phyloP scores from a whole-genome alignment of 1,140 invertebrate species.

The Bombus balteatus region DNA sequence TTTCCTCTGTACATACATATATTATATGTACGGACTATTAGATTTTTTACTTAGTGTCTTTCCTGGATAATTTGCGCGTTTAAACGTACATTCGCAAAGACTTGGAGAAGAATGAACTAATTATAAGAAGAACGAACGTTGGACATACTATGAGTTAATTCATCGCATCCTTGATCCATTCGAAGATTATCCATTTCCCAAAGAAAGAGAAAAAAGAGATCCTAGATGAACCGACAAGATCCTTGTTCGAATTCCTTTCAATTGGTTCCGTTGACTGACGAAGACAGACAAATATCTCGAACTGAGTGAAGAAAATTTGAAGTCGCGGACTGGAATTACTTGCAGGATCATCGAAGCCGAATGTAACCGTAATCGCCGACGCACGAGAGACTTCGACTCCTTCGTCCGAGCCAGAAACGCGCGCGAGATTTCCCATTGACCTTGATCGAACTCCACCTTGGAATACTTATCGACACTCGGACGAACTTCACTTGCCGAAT shows the following conservation, averaged over 20 bases:
- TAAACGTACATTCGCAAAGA: not conserved
- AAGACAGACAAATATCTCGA: not conserved
- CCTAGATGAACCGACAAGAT: not conserved
- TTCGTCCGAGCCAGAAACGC: constrained; percentile 37
- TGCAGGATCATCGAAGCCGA: constrained; percentile 68
- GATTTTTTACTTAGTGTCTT: not conserved
- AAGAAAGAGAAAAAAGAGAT: not conserved
- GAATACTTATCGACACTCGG: constrained; percentile 19
- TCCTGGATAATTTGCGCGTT: not conserved
- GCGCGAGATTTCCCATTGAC: constrained; percentile 8
- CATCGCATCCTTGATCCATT: not conserved
- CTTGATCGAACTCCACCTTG: constrained; percentile 43
- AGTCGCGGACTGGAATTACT: constrained; percentile 60
- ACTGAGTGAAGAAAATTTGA: constrained; percentile 40
- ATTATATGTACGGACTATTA: not conserved
- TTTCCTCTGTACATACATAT: not conserved
- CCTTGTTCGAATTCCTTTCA: not conserved
- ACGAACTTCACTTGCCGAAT: constrained; percentile 31
- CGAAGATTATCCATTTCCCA: not conserved
- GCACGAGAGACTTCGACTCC: constrained; percentile 57
- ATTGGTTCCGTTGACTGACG: not conserved
- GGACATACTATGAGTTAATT: not conserved
- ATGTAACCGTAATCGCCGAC: constrained; percentile 67
- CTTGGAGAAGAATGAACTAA: not conserved
- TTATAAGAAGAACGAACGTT: not conserved